Evolutionary conservation across 2,113 vertebrate genomes (phyloP).

Genomic region (Planiliza haematocheilus): DNA sequence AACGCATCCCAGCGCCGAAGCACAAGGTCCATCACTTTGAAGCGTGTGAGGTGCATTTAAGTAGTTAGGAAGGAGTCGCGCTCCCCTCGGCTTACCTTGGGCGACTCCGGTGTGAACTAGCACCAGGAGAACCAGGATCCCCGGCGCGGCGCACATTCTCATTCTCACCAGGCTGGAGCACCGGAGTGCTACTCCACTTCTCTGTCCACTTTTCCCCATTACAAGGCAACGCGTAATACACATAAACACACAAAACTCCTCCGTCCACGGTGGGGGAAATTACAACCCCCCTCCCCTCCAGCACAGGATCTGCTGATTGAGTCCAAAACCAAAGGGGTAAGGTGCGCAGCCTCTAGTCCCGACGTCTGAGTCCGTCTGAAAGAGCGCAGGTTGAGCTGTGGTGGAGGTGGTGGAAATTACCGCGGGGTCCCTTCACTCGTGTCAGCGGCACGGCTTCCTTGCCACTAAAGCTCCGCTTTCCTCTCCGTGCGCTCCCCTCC

Average conservation of each 20-base stretch:
- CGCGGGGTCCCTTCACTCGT: constrained; percentile 66
- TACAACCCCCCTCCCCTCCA: constrained; percentile 24
- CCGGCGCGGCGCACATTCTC: constrained; percentile 87
- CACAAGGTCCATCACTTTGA: not conserved
- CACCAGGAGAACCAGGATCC: constrained; percentile 87
- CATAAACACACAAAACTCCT: constrained; percentile 68
- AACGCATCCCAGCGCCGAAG: not conserved
- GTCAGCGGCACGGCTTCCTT: constrained; percentile 59
- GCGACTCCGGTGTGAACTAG: constrained; percentile 84
- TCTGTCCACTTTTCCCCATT: constrained; percentile 90
- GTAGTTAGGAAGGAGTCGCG: constrained; percentile 6
- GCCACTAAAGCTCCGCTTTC: constrained; percentile 51
- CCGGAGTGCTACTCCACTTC: constrained; percentile 85
- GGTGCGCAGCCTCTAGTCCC: constrained; percentile 38
- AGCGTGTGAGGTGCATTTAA: constrained; percentile 27
- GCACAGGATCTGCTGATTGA: constrained; percentile 38
- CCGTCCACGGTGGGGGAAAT: constrained; percentile 46
- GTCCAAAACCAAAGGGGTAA: constrained; percentile 21
- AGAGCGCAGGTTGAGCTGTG: constrained; percentile 48
- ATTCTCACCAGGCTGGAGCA: constrained; percentile 84
- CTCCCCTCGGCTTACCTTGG: constrained; percentile 86
- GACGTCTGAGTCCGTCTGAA: constrained; percentile 24
- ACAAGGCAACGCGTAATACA: constrained; percentile 55
- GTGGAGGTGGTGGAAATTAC: constrained; percentile 44
- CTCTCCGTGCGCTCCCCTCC: constrained; percentile 57